Conservation (phyloP, 2,888 invertebrate genomes). For the Lasioglossum oenotherae region DNA sequence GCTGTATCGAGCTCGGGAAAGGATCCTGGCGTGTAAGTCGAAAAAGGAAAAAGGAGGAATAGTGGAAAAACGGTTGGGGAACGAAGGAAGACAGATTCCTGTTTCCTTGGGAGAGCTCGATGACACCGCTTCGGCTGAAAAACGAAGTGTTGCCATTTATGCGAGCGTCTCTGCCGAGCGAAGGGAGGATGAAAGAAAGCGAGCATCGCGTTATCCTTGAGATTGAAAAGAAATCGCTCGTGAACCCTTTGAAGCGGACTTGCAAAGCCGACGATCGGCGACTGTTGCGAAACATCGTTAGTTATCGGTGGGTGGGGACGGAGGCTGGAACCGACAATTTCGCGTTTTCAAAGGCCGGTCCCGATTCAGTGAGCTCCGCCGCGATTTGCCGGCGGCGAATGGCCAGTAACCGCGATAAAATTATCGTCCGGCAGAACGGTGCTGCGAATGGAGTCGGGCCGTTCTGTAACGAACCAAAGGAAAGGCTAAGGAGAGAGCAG, state of each 20-base stretch:
- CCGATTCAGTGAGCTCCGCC: constrained; percentile 41
- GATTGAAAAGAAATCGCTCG: constrained; percentile 45
- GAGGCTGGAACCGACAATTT: constrained; percentile 50
- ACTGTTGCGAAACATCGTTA: constrained; percentile 57
- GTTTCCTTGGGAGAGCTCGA: constrained; percentile 21
- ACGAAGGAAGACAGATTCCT: not conserved
- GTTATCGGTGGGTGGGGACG: constrained; percentile 31
- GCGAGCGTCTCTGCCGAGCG: not conserved
- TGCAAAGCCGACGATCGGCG: constrained; percentile 37
- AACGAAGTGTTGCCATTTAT: constrained; percentile 23
- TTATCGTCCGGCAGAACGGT: constrained; percentile 49
- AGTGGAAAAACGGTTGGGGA: no score
- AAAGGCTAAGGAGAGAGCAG: constrained; percentile 9
- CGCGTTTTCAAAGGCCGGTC: constrained; percentile 58
- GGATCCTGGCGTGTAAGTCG: constrained; percentile 12
- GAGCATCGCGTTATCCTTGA: constrained; percentile 51
- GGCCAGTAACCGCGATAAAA: constrained; percentile 64
- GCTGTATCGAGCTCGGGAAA: constrained; percentile 29
- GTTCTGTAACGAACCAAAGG: constrained; percentile 18
- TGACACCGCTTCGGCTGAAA: constrained; percentile 6
- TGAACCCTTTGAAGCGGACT: constrained; percentile 42
- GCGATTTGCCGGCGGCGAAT: constrained; percentile 56
- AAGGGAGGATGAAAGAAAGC: not conserved
- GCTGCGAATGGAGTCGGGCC: constrained; percentile 37
- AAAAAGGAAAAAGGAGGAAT: not conserved